Evolutionary conservation across 2,113 vertebrate genomes (phyloP), one percentile per base, ranked within the genome.

Genomic region (Bombycilla garrulus): DNA sequence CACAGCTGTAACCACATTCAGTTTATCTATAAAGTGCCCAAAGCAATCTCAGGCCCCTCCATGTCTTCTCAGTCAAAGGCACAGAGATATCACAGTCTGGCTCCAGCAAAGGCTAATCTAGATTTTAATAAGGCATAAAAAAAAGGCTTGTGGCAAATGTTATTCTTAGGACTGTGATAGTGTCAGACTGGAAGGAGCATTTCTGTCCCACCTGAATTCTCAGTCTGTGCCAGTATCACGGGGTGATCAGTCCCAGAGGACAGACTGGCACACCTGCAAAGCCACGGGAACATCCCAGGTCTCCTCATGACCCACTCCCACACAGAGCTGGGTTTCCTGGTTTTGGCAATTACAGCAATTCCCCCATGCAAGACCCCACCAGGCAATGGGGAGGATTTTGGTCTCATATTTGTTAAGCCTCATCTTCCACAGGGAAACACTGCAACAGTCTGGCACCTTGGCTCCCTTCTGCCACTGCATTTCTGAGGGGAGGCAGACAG

Each of bases 321-420:
- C 15, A 12, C 18, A 19, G 26, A n/a, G 51, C 19, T 53, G 72
- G 5, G 8, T 36, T 56, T 76, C 0, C 0, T 28, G 7, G 1
- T 3, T 38, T 8, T 54, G 56, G 31, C 48, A 76, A 50, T 35
- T 50, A 6, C 50, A 65, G 47, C 44, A 70, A n/a, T 7, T 44
- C 9, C 17, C n/a, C 11, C 13, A 3, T 23, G 38, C 5, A 20
- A 35, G 58, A 44, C 11, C 8, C n/a, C 53, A 53, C 2, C 22
- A 48, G 44, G 36, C 24, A 54, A 15, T 0, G 2, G 13, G 5
- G 15, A 71, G 14, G 31, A 42, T 69, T 93, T 71, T 15, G 29
- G 24, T 28, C 48, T 50, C 31, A 3, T 12, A 4, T 53, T 62
- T 84, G 26, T 56, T 28, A 76, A 78, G 10, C 11, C 6, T 76